Base-by-base conservation (phyloP, 2,888 invertebrate genomes). In the Pyrrhopygopsis socrates region DNA sequence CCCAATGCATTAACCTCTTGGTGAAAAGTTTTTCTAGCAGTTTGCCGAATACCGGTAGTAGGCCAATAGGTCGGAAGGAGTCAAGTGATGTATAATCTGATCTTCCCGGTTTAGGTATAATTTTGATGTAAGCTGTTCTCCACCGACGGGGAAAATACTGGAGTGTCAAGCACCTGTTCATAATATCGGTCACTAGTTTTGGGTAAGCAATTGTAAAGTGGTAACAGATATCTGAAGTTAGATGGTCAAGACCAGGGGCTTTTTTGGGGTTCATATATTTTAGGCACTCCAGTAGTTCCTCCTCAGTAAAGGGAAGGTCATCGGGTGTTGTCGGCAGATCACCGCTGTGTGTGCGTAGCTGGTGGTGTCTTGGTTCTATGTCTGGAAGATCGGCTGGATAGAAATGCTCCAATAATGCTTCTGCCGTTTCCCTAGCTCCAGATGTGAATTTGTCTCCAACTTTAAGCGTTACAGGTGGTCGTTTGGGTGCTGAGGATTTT, bases 61-160 rank as follows among this genome's bases (percentile, higher is more conserved):
- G 34, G 5, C 34, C 34, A 11, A 41, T 94, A 0, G 94, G 94
- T n/a, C 94, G 60, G 74, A 75, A 92, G 2, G 92, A 86, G 0
- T 84, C 81, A 0, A 82, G 13, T 20, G 73, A 30, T 20, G 63
- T 30, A n/a, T 34, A 34, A 34, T 87, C 87, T 0, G 75, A 67
- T 70, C 92, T 93, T 1, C 63, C 75, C 0, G 92, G 87, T 78
- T 95, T 94, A 1, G 94, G 94, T 0, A 95, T 91, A 13, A 93
- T 90, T 74, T 91, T 93, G 0, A 91, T 83, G 20, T 74, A 84
- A 1, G 68, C 74, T 15, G 9, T 50, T 41, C 50, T 80, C 71
- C 78, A 80, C 65, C 74, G 65, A 15, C 4, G 11, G 34, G 70
- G 34, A 41, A 74, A 41, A 60, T 71, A 50, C 20, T 24, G 38